Conservation (phyloP, 2,113 vertebrate species). For the Noctilio leporinus region DNA sequence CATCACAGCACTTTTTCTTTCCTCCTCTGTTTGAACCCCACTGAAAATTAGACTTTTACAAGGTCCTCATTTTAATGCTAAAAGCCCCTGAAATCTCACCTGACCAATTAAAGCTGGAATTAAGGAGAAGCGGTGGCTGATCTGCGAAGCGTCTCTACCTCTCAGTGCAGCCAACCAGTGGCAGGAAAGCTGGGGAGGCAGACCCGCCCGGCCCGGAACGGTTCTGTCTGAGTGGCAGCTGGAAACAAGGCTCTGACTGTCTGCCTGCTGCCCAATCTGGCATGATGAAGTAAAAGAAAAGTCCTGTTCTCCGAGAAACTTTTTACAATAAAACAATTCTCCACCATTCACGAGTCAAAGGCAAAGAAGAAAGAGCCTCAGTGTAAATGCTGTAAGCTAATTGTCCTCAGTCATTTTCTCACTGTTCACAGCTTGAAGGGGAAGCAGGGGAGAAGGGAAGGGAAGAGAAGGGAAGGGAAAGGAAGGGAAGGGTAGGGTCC, state of each 20-base stretch:
- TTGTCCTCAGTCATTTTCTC: conserved; percentile 77
- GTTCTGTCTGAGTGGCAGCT: conserved; percentile 76
- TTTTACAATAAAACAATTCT: conserved; percentile 76
- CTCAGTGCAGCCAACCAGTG: not conserved
- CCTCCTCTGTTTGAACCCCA: conserved; percentile 46
- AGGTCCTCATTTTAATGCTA: conserved; percentile 77
- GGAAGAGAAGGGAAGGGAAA: conserved; percentile 27
- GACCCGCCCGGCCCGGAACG: conserved; percentile 27
- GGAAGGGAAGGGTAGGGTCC: conserved; percentile 37
- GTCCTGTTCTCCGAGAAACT: conserved; percentile 79
- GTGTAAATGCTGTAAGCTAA: conserved; percentile 75
- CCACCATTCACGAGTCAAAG: conserved; percentile 73
- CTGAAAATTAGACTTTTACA: conserved; percentile 60
- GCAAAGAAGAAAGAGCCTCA: conserved; percentile 71
- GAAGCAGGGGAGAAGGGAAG: conserved; percentile 36
- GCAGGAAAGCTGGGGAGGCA: conserved; percentile 41
- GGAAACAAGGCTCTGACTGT: conserved; percentile 87
- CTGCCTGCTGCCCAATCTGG: conserved; percentile 78
- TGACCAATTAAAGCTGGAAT: conserved; percentile 80
- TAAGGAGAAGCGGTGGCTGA: conserved; percentile 76
- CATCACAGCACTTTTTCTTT: conserved; percentile 31
- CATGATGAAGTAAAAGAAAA: conserved; percentile 83
- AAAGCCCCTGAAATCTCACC: conserved; percentile 80
- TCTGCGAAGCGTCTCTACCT: conserved; percentile 75
- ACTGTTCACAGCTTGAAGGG: conserved; percentile 68